Evolutionary conservation across 1,140 invertebrate species (phyloP).

Genomic region (Sitobion miscanthi): DNA sequence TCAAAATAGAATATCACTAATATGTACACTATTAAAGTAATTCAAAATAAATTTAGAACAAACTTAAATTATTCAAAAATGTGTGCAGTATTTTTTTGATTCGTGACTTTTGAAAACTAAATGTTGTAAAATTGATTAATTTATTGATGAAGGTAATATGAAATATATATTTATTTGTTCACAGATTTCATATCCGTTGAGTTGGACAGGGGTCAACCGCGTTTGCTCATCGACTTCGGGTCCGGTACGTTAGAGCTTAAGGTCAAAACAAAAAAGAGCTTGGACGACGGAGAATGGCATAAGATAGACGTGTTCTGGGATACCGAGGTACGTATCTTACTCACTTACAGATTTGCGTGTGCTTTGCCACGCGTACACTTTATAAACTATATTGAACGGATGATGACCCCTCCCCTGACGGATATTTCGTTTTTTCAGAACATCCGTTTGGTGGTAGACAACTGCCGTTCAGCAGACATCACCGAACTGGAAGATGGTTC

Average conservation of each 20-base stretch:
- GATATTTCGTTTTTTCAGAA: constrained; percentile 64
- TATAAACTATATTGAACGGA: neutral
- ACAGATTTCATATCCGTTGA: constrained; percentile 92
- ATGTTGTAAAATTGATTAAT: neutral
- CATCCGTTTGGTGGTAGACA: constrained; percentile 90
- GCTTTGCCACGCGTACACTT: neutral
- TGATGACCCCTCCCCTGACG: neutral
- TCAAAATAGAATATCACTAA: no score
- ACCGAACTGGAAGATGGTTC: constrained; percentile 87
- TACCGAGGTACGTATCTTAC: constrained; percentile 71
- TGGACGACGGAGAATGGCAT: constrained; percentile 97
- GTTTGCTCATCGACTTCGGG: constrained; percentile 92
- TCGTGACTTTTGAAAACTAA: neutral
- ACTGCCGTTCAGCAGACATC: constrained; percentile 85
- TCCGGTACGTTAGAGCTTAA: constrained; percentile 89
- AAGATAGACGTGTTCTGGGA: constrained; percentile 94
- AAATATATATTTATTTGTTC: constrained; percentile 54
- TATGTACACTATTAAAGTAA: neutral
- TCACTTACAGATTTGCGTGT: neutral
- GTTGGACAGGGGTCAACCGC: constrained; percentile 86
- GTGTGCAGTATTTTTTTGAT: neutral
- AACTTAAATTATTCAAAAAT: neutral
- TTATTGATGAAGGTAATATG: neutral
- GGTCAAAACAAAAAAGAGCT: constrained; percentile 82
- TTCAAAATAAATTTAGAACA: no score